These are phyloP conservation scores for Chromobotia macracanthus DNA, from an alignment of 2,797 vertebrate species.

Conservation along the genomic window DNA sequence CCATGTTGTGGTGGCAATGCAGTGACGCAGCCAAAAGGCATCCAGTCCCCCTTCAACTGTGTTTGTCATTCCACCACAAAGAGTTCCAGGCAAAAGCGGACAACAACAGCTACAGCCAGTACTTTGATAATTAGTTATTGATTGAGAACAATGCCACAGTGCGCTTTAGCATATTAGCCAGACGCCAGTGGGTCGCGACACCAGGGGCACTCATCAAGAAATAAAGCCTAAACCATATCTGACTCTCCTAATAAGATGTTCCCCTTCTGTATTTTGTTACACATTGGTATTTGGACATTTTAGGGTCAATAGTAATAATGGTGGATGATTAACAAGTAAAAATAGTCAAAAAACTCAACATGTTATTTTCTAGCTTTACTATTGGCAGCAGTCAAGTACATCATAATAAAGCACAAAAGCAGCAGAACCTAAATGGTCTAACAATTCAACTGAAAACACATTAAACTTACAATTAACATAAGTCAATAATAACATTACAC, in stretches of 20 bases:
- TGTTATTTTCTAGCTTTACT: slow-evolving; percentile 49
- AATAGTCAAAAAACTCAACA: slow-evolving; percentile 64
- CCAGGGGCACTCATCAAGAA: slow-evolving; percentile 84
- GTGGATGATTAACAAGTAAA: slow-evolving; percentile 75
- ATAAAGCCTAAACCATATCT: slow-evolving; percentile 82
- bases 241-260: slow-evolving; percentile 81
- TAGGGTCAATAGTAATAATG: slow-evolving; percentile 80
- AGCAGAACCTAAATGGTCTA: background rate
- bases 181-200: slow-evolving; percentile 88
- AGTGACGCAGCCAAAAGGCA: slow-evolving; percentile 90
- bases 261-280: slow-evolving; percentile 76
- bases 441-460: background rate
- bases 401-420: background rate
- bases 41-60: slow-evolving; percentile 64
- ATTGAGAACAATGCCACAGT: slow-evolving; percentile 88
- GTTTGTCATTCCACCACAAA: slow-evolving; percentile 82
- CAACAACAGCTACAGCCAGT: slow-evolving; percentile 78
- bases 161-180: slow-evolving; percentile 87
- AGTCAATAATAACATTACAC: background rate
- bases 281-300: slow-evolving; percentile 72
- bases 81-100: slow-evolving; percentile 83
- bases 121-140: slow-evolving; percentile 99
- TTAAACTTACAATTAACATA: background rate
- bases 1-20: slow-evolving; percentile 86
- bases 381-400: background rate